Percentiles rank a stretch among this genome's conserved stretches.
Evolutionary conservation across 1,140 invertebrate genomes (phyloP).

Genomic region (Mycetomoellerius zeteki): DNA sequence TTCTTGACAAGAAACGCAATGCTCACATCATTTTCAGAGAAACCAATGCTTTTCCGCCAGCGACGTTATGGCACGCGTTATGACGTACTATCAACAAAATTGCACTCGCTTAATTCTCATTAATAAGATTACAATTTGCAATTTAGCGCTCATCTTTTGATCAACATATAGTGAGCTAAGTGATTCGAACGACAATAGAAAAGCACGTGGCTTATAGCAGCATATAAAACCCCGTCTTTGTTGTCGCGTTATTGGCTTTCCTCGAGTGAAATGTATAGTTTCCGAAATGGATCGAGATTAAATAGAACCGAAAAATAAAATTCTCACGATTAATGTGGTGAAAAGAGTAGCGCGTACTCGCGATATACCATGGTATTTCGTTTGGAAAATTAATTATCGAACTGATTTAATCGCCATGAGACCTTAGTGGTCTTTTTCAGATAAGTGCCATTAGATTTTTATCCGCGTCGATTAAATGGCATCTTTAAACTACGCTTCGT

Average conservation of each 20-base stretch:
- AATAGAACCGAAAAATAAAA: neutral
- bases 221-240: neutral
- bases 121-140: slow-evolving; percentile 57
- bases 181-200: slow-evolving; percentile 4
- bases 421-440: neutral
- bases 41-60: neutral
- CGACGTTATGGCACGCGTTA: neutral
- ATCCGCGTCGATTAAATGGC: slow-evolving; percentile 9
- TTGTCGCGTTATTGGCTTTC: neutral
- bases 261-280: neutral
- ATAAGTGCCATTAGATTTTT: neutral
- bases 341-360: neutral
- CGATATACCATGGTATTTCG: neutral
- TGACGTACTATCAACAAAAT: slow-evolving; percentile 38
- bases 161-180: neutral
- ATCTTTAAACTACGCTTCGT: neutral
- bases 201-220: neutral
- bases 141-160: slow-evolving; percentile 1
- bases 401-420: neutral
- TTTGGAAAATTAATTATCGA: slow-evolving; percentile 8
- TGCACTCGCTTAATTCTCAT: neutral
- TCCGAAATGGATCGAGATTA: neutral
- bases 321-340: neutral
- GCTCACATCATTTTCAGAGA: neutral
- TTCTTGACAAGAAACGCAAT: slow-evolving; percentile 12